Evolutionary conservation across 2,113 vertebrate species (phyloP).

Genomic region (Panthera tigris): DNA sequence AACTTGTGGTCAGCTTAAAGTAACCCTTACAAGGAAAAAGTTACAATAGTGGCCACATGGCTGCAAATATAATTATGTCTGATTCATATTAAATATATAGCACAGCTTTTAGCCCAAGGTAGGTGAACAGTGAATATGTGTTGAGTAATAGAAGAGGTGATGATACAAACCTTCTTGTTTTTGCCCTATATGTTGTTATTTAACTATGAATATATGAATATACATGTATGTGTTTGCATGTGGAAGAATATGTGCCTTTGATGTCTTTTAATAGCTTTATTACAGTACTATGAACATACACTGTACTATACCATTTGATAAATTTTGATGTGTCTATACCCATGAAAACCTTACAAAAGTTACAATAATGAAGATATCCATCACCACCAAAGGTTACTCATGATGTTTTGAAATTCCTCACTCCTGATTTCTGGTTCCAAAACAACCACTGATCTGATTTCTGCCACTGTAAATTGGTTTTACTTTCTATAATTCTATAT

Average conservation of each 20-base stretch:
- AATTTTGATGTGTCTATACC: neutral
- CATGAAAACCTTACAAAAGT: neutral
- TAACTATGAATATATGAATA: neutral
- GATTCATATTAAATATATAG: neutral
- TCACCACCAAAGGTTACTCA: neutral
- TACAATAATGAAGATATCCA: neutral
- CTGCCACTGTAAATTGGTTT: neutral
- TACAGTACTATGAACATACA: neutral
- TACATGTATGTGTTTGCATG: neutral
- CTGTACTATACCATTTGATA: neutral
- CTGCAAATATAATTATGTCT: neutral
- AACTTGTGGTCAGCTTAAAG: neutral
- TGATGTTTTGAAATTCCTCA: neutral
- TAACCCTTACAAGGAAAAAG: neutral
- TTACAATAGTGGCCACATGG: neutral
- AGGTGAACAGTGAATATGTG: neutral
- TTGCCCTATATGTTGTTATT: neutral
- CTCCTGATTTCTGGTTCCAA: neutral
- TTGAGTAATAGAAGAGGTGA: neutral
- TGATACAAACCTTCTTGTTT: neutral
- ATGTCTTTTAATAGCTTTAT: neutral
- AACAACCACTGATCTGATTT: neutral
- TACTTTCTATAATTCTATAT: neutral
- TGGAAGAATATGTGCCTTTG: neutral
- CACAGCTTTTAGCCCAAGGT: neutral